A percentile compares a stretch with the other conserved stretches of the same genome.
phyloP scores from a whole-genome alignment of 64 coral and sea anemone genomes.

The Porites lutea region DNA sequence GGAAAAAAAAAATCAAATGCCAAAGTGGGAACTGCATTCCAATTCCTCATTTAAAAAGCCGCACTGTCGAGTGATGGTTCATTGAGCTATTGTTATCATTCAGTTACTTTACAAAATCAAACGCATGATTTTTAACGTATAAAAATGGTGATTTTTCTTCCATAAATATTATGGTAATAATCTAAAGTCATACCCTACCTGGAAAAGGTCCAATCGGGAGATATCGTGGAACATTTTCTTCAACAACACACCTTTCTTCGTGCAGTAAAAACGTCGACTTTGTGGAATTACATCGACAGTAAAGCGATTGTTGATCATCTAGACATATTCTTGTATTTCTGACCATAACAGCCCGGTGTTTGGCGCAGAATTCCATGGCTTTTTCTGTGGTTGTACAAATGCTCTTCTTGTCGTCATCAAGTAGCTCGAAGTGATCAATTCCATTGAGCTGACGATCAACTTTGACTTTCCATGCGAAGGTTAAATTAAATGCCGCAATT shows the following conservation, averaged over 20 bases:
- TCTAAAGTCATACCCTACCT: not conserved
- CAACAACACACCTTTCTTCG: slow-evolving; percentile 1
- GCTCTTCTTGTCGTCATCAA: not conserved
- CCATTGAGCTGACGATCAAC: not conserved
- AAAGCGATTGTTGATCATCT: not conserved
- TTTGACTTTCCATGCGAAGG: not conserved
- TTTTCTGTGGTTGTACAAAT: not conserved
- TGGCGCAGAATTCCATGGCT: slow-evolving; percentile 5
- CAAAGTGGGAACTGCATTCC: no score
- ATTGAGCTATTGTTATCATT: no score
- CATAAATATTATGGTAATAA: not conserved
- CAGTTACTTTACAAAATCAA: not conserved
- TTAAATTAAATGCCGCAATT: not conserved
- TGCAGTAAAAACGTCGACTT: slow-evolving; percentile 15
- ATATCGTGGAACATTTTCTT: not conserved
- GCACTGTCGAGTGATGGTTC: no score
- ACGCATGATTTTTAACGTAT: not conserved
- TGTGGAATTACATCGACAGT: slow-evolving; percentile 30
- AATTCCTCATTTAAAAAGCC: no score
- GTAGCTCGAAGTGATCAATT: slow-evolving; percentile 9
- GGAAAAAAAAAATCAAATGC: no score
- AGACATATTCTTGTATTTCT: not conserved
- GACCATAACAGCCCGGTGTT: not conserved
- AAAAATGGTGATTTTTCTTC: no score
- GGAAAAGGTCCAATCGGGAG: not conserved